A percentile compares a stretch with the other conserved stretches of the same genome.
Evolutionary conservation across 2,888 invertebrate genomes (phyloP).

Genomic region (Tenthredo mesomela): DNA sequence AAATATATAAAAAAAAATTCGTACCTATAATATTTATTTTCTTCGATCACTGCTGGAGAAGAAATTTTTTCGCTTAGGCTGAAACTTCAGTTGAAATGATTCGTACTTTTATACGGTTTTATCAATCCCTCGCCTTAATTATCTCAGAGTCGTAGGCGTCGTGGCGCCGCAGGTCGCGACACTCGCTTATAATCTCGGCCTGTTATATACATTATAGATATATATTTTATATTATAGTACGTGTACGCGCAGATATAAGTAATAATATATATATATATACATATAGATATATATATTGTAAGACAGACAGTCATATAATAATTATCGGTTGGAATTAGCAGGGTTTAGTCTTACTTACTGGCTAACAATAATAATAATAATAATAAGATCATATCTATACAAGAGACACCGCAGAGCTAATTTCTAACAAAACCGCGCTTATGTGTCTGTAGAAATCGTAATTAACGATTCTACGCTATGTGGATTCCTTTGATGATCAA

Average conservation of each 20-base stretch:
- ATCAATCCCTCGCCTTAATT: slow-evolving; percentile 32
- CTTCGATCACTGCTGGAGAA: not conserved
- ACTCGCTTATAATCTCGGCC: slow-evolving; percentile 25
- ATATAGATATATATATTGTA: no score
- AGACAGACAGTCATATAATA: not conserved
- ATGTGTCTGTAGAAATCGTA: not conserved
- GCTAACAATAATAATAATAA: not conserved
- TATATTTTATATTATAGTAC: not conserved
- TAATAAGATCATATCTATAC: not conserved
- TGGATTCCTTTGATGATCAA: not conserved
- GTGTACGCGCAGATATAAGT: not conserved
- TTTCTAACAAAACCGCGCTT: not conserved
- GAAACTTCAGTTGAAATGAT: not conserved
- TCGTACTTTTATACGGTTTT: not conserved
- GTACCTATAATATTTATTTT: not conserved
- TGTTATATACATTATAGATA: not conserved
- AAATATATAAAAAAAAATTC: not conserved
- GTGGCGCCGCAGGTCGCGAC: slow-evolving; percentile 40
- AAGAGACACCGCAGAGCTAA: not conserved
- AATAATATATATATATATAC: not conserved
- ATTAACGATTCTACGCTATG: slow-evolving; percentile 2
- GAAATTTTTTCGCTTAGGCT: not conserved
- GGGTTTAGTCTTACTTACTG: not conserved
- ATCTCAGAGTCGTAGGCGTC: slow-evolving; percentile 48
- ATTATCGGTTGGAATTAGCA: not conserved